phyloP scores from a whole-genome alignment of 2,797 vertebrate species.

The Hipposideros larvatus region DNA sequence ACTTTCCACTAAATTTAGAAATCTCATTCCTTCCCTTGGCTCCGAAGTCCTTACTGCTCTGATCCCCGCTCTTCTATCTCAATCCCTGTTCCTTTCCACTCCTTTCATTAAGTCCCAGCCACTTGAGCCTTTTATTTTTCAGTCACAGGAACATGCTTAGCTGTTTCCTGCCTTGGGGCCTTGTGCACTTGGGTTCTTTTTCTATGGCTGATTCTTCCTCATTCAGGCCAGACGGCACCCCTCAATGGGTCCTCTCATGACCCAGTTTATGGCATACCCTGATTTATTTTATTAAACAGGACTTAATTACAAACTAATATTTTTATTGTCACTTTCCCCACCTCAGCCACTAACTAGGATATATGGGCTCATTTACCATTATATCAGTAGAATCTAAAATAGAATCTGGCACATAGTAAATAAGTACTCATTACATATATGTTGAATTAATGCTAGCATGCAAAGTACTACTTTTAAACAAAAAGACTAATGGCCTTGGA shows the following conservation, averaged over 20 bases:
- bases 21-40: neutral
- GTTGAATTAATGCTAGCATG: neutral
- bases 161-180: neutral
- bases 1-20: neutral
- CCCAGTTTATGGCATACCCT: neutral
- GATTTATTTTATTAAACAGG: neutral
- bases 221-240: neutral
- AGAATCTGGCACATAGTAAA: neutral
- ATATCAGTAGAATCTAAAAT: neutral
- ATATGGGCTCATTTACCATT: neutral
- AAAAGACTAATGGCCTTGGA: neutral
- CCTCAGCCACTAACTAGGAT: neutral
- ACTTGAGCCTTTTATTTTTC: neutral
- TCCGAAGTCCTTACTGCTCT: neutral
- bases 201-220: neutral
- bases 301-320: constrained; percentile 27
- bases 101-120: neutral
- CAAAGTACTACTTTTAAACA: constrained; percentile 29
- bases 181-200: neutral
- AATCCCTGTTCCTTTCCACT: neutral
- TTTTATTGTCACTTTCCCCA: neutral
- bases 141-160: neutral
- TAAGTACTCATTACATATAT: neutral
- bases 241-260: neutral
- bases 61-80: neutral